Evolutionary conservation across 1,140 invertebrate species (phyloP), one percentile per base, ranked within the genome.

Genomic region (Brachionus angularis): DNA sequence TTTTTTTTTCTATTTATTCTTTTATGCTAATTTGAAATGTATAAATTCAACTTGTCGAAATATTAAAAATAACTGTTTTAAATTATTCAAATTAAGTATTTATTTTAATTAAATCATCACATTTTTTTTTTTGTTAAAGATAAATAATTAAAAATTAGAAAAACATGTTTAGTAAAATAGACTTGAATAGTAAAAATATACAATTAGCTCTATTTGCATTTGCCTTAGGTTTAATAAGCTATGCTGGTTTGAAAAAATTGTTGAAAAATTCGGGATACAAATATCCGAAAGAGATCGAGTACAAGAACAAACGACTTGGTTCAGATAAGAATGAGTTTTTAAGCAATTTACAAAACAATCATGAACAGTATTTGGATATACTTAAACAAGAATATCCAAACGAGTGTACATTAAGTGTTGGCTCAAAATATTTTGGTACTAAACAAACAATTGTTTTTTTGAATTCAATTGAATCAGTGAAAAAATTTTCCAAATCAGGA

Each of bases 381-480:
- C 18, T 67, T 8, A 27, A 67, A 67, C 16, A 50, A 50, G 25
- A 29, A 0, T 67, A 67, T 44, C 47, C 62, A 67, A 67, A 67
- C 21, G 62, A 47, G 14, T 67, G 62, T 23, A 33, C 39, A 8
- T 33, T 67, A 10, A 50, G 12, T 5, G 29, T 67, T 2, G 18
- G 33, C 29, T 23, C 16, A 27, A 33, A 12, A 5, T 49, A 47
- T 5, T 16, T 10, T 50, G 62, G 42, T 29, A 5, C 10, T n/a
- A 50, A 46, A 21, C 10, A 16, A 10, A 46, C 46, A 0, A 46
- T 67, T 21, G 23, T 47, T 21, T 67, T 67, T 31, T 29, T 67
- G 16, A 67, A 67, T n/a, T 67, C 62, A 23, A 67, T 67, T 4
- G 62, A 67, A 25, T 46, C 62, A 10, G 42, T 67, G 21, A 46